These are phyloP conservation scores for Epinotia ramella DNA, from an alignment of 2,888 invertebrate genomes.

Conservation along the genomic window DNA sequence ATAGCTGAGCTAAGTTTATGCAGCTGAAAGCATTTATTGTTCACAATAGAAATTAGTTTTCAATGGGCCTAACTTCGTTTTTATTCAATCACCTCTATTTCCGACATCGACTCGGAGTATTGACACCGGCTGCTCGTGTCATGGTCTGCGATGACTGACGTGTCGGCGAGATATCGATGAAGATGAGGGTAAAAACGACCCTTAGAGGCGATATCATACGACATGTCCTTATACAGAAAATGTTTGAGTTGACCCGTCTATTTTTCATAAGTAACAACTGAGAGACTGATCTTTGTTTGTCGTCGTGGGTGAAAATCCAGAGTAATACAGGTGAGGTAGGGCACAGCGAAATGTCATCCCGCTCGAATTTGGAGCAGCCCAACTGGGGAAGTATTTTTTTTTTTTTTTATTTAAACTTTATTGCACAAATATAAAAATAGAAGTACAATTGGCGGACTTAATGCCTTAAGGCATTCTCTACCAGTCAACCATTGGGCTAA, in stretches of 20 bases:
- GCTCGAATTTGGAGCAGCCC: too few relatives aligned
- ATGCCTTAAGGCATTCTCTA: too few relatives aligned
- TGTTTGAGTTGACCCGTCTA: neutral
- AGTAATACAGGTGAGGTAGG: too few relatives aligned
- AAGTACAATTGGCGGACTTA: too few relatives aligned
- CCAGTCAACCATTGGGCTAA: too few relatives aligned
- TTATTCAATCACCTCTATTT: neutral
- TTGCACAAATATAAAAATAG: too few relatives aligned
- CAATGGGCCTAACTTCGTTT: neutral
- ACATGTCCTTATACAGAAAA: neutral
- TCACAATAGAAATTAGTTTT: too few relatives aligned
- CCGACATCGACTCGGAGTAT: neutral
- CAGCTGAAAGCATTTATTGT: too few relatives aligned
- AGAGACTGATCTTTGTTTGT: neutral
- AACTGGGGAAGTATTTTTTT: too few relatives aligned
- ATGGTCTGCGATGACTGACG: neutral
- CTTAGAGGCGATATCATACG: neutral
- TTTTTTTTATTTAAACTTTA: too few relatives aligned
- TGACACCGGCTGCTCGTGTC: neutral
- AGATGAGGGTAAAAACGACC: slow-evolving; percentile 4
- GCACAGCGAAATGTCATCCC: too few relatives aligned
- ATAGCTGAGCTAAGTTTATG: too few relatives aligned
- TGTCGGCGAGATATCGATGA: neutral
- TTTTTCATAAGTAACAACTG: neutral
- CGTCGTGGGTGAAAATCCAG: neutral